Base-by-base conservation (phyloP, 2,113 vertebrate species). In the Tachuris rubrigastra region DNA sequence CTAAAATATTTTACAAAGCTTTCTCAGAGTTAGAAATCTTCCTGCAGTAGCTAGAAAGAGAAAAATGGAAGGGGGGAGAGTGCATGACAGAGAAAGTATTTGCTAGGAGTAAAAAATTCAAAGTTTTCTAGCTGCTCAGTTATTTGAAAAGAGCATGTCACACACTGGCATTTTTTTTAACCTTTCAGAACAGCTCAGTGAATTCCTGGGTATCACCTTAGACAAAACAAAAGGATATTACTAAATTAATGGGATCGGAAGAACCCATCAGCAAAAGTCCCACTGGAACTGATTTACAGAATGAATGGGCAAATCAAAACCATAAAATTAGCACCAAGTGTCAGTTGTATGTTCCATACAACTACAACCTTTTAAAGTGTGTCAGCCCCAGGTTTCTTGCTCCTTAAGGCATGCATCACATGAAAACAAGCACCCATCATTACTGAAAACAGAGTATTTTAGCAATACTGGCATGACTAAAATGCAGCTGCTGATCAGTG, bases 241-340 rank as follows among this genome's bases (percentile, higher is more conserved):
- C 76, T 95, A 94, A 97, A 86, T 76, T 52, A 79, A 88, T 14
- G 62, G 84, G 91, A 93, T 41, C 73, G 93, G 91, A 90, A 96
- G 69, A 84, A 92, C 22, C 39, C 78, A 95, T 85, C 93, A 96
- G 76, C 87, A 84, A 89, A 94, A 96, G 88, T 89, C 94, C 44
- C 55, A 50, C 86, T 95, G 79, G 89, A 94, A 95, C 22, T 88
- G 90, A 66, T 96, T 91, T 78, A 72, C 15, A 80, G 93, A 95
- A 97, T 96, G 94, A 98, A 97, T 63, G 89, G 93, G 56, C 22
- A 92, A 95, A 97, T 97, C 86, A 84, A 91, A 94, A 28, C 0
- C 82, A 62, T 23, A 80, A 93, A 95, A 94, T 93, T 44, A 92
- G 63, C 71, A 81, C 92, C 73, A 83, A 63, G 82, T 95, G 95